Evolutionary conservation across 2,888 invertebrate species (phyloP).

Genomic region (Heliconius cydno): DNA sequence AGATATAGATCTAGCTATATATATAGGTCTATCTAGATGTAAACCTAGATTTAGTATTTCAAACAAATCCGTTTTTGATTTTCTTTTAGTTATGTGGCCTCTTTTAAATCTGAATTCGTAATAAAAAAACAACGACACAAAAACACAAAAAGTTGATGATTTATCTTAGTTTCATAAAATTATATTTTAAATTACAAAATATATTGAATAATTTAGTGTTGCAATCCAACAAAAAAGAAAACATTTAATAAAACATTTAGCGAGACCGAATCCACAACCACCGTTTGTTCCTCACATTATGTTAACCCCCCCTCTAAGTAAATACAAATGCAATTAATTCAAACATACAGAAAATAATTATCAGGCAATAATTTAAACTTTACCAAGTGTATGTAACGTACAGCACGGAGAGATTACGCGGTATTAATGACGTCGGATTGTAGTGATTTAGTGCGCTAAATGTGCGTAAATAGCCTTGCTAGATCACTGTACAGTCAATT

Average conservation of each 20-base stretch:
- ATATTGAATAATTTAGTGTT: too few relatives aligned
- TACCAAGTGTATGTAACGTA: slow-evolving; percentile 54
- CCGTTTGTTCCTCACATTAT: background rate
- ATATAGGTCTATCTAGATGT: slow-evolving; percentile 15
- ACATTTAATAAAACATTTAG: background rate
- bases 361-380: slow-evolving; percentile 58
- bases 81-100: slow-evolving; percentile 1
- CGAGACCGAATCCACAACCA: background rate
- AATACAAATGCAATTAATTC: slow-evolving; percentile 44
- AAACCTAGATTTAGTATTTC: background rate
- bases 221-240: too few relatives aligned
- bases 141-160: too few relatives aligned
- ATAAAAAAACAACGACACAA: too few relatives aligned
- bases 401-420: slow-evolving; percentile 69
- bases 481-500: slow-evolving; percentile 3
- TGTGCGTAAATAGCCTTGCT: slow-evolving; percentile 4
- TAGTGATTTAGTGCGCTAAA: slow-evolving; percentile 47
- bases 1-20: background rate
- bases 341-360: slow-evolving; percentile 53
- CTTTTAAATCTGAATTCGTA: slow-evolving; percentile 2
- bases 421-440: slow-evolving; percentile 68
- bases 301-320: too few relatives aligned
- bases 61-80: slow-evolving; percentile 4
- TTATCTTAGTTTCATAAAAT: too few relatives aligned
- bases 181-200: too few relatives aligned